Evolutionary conservation across 2,113 vertebrate species (phyloP), one percentile per base, ranked within the genome.

Genomic region (Steatornis caripensis): DNA sequence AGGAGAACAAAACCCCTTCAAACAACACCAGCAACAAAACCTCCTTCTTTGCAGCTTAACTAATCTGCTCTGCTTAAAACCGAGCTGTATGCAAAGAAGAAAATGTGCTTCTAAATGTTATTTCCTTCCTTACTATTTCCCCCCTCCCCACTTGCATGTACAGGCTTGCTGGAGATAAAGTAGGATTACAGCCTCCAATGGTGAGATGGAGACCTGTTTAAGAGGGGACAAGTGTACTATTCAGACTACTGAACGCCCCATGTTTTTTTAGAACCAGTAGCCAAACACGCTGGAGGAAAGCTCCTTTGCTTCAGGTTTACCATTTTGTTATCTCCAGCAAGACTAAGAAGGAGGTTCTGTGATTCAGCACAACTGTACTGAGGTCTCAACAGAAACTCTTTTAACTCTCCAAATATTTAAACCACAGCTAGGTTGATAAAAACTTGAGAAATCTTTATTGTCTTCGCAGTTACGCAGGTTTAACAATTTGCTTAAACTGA

Each of bases 401-500:
- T 91, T 36, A 91, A 70, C 37, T 81, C 14, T 15, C 27, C 48
- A 71, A 36, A 34, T 37, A 55, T 66, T 75, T 87, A 71, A 84
- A 48, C 26, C 32, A 80, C 57, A 74, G 49, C 15, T 49, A 48
- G 11, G 22, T 45, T 92, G 14, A 62, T 88, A 74, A 70, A 53
- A 37, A 68, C 29, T 54, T 72, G 23, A 87, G 45, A 90, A 65
- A 72, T 53, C 15, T 70, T 92, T 95, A 19, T 36, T 80, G 53
- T 85, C 57, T 76, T 76, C 2, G 9, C 30, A 91, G 53, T 55
- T 87, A 68, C 23, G n/a, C 0, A 2, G 30, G 18, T 64, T 84
- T 85, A 87, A 76, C 30, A 34, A 24, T 69, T 80, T 76, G 26
- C 36, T 94, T 76, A 68, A 93, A 86, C 49, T 76, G 61, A 71